Base-by-base conservation (phyloP, 37 sponge, comb jelly and placozoan species). In the Spongilla lacustris region DNA sequence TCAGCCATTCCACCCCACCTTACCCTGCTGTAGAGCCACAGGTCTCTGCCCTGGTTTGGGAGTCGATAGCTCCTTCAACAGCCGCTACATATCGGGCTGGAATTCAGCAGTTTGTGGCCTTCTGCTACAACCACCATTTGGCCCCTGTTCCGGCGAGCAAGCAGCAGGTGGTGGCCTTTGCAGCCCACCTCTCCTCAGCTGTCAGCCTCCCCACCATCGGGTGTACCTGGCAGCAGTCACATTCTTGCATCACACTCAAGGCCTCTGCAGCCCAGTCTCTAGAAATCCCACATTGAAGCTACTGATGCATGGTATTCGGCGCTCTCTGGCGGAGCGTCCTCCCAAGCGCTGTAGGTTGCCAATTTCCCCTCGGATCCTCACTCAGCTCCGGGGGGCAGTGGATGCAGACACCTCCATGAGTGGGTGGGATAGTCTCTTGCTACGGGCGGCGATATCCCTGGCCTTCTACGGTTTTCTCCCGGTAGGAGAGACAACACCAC, bases 401-500 rank as follows among this genome's bases (percentile, higher is more conserved):
- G 50, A 82, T 17, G 26, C 29, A 29, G 49, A 74, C 26, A 4
- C 71, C 17, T 23, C 67, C 12, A 41, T 41, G 41, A 41, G 41
- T 41, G 49, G 48, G 13, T 22, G 26, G 28, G 76, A 80, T 41
- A 29, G 23, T 21, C 22, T 33, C 11, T 84, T 84, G 90, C 31
- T 84, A 13, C 84, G 90, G 85, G 90, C 85, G 21, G 90, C 81
- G 1, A 69, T 67, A 25, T 75, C 68, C 74, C 36, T 85, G 27
- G 76, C 85, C 67, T 90, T 90, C 29, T 90, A 78, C 34, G 89
- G 74, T 70, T 88, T 89, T 58, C 78, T 90, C 23, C n/a, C 85
- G 27, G 72, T 81, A 2, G 85, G 85, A 13, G 90, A 90, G 50
- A 77, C 31, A 3, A 41, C 41, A 41, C 41, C 41, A 41, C 41